A percentile compares a stretch with the other conserved stretches of the same genome.
These are phyloP conservation scores for Branchinecta lindahli DNA, from an alignment of 1,140 invertebrate genomes.

Conservation along the genomic window DNA sequence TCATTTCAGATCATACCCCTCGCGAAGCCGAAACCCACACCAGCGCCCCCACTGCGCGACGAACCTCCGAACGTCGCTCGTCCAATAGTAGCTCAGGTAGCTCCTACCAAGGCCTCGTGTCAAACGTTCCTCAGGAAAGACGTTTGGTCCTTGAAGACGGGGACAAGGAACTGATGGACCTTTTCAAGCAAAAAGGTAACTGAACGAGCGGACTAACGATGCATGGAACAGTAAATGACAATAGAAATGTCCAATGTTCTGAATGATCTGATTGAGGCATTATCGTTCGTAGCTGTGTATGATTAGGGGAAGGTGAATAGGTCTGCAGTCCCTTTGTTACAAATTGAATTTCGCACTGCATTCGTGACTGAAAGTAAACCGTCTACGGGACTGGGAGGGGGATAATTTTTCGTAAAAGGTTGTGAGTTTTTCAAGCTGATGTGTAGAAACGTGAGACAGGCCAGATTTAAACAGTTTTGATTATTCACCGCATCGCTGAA, in stretches of 20 bases:
- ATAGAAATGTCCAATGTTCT: background rate
- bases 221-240: conserved; percentile 9
- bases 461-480: too few relatives aligned
- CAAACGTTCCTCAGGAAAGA: conserved; percentile 16
- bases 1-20: background rate
- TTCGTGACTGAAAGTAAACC: too few relatives aligned
- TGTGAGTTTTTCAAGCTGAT: too few relatives aligned
- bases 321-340: too few relatives aligned
- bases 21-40: background rate
- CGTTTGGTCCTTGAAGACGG: conserved; percentile 40
- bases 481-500: too few relatives aligned
- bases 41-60: background rate
- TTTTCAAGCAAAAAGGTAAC: conserved; percentile 45
- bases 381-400: too few relatives aligned
- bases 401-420: too few relatives aligned
- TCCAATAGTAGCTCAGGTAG: conserved; percentile 7
- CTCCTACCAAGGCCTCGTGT: background rate
- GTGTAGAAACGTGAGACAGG: too few relatives aligned
- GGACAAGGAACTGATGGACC: conserved; percentile 43
- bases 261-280: too few relatives aligned
- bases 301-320: too few relatives aligned
- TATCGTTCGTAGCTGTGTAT: too few relatives aligned
- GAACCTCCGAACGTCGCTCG: background rate
- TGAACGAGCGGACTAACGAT: background rate
- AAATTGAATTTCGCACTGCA: too few relatives aligned